Percentiles rank a stretch among this genome's conserved stretches.
Conservation (phyloP, 2,113 vertebrate species). For the Astatotilapia flaviijosephi region DNA sequence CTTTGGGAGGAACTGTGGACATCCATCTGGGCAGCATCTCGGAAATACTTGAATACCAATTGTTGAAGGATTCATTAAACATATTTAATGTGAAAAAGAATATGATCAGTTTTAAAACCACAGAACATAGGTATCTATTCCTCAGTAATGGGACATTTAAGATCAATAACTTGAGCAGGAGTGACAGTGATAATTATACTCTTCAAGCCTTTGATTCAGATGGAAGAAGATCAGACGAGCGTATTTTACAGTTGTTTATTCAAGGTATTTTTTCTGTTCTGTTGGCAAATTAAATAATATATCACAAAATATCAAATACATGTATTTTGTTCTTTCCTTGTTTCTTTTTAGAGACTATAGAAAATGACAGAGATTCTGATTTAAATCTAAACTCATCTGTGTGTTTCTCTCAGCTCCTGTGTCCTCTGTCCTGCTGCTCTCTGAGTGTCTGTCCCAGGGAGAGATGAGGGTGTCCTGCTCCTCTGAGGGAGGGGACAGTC, state of each 20-base stretch:
- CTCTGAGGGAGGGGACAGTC: background rate
- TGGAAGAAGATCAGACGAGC: accelerated
- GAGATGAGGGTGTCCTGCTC: background rate
- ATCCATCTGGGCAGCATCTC: background rate
- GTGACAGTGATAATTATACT: background rate
- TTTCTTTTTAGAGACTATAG: background rate
- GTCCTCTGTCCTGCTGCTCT: slow-evolving; percentile 21
- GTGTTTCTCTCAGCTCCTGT: slow-evolving; percentile 21
- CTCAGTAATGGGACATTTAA: background rate
- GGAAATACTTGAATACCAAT: background rate
- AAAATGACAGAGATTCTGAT: background rate
- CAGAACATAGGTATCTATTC: background rate
- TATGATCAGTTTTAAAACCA: background rate
- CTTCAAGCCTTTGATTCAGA: background rate
- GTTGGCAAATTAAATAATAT: background rate
- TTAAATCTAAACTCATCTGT: accelerated
- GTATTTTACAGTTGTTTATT: background rate
- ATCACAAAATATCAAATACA: accelerated
- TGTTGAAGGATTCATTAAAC: background rate
- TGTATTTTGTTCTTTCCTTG: background rate
- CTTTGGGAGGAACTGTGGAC: background rate
- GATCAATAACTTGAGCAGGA: background rate
- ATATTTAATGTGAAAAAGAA: background rate
- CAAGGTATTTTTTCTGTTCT: background rate
- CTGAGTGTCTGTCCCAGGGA: background rate